Conservation (phyloP, 2,797 vertebrate species). For the Tokudaia tokunoshimensis region DNA sequence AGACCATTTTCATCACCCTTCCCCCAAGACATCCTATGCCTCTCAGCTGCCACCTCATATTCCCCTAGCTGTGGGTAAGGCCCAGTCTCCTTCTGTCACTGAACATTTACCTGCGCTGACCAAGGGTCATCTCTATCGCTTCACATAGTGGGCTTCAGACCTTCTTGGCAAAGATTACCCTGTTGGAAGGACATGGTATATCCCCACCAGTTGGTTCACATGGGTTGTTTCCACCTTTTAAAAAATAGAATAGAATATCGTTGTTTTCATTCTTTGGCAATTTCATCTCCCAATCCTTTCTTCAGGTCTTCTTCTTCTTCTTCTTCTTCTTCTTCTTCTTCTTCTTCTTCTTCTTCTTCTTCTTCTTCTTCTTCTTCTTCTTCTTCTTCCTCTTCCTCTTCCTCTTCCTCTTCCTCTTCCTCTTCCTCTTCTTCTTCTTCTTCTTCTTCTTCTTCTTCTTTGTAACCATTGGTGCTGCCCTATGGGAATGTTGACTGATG, state of each 20-base stretch:
- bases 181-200: neutral
- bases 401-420: neutral
- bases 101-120: neutral
- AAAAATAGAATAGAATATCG: neutral
- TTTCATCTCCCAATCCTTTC: neutral
- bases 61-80: neutral
- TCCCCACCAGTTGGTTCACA: neutral
- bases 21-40: neutral
- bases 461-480: neutral
- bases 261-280: neutral
- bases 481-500: neutral
- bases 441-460: neutral
- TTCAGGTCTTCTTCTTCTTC: neutral
- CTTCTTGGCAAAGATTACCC: neutral
- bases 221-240: neutral
- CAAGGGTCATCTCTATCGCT: neutral
- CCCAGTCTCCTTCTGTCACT: neutral
- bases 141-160: neutral
- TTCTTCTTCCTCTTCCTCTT: neutral
- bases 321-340: neutral
- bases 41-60: neutral
- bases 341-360: neutral
- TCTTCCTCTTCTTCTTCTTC: neutral
- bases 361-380: neutral
- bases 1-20: neutral